A percentile compares a stretch with the other conserved stretches of the same genome.
Evolutionary conservation across 2,113 vertebrate species (phyloP).

Genomic region (Ageneiosus marmoratus): DNA sequence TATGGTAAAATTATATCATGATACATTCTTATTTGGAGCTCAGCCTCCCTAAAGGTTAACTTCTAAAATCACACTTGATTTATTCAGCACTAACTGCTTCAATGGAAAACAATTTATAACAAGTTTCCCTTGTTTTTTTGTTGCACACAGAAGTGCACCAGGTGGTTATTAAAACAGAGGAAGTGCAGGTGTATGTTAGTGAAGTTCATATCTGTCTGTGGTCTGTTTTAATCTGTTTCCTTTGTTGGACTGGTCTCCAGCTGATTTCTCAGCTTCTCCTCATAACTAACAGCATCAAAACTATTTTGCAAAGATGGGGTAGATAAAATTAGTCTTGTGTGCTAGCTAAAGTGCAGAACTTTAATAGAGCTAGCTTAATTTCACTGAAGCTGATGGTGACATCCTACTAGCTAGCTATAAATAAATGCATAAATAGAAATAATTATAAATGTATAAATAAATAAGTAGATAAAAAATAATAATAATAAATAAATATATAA

Average conservation of each 20-base stretch:
- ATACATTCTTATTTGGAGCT: not conserved
- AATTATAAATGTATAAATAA: no score
- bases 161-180: not conserved
- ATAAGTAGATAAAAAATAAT: not conserved
- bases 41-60: not conserved
- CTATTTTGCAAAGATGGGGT: not conserved
- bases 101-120: no score
- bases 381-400: not conserved
- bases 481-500: no score
- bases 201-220: not conserved
- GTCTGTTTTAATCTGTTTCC: not conserved
- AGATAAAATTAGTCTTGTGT: not conserved
- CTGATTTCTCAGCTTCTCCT: not conserved
- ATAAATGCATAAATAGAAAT: not conserved
- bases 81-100: not conserved
- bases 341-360: not conserved
- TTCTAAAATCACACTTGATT: not conserved
- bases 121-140: not conserved
- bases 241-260: not conserved
- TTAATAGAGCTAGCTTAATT: not conserved
- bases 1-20: not conserved
- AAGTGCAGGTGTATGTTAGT: not conserved
- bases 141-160: not conserved
- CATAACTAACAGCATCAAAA: not conserved
- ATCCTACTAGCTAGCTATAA: not conserved